Percentiles rank a stretch among this genome's conserved stretches.
Evolutionary conservation across 2,113 vertebrate species (phyloP).

Genomic region (Aptenodytes forsteri): DNA sequence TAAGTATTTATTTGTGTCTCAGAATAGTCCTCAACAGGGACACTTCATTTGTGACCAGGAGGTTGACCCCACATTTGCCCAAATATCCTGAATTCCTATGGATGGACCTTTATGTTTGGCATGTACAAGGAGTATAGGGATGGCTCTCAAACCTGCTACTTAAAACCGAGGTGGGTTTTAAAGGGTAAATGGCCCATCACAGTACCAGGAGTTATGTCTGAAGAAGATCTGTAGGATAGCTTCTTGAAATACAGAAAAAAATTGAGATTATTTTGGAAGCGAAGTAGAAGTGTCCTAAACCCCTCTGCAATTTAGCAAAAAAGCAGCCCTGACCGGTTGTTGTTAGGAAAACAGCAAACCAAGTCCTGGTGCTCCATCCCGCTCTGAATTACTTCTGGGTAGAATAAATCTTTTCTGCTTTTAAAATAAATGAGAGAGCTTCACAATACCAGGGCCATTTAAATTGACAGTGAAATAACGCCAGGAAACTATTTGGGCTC

Average conservation of each 20-base stretch:
- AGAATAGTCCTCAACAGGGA: not conserved
- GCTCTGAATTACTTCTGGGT: not conserved
- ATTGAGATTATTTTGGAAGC: not conserved
- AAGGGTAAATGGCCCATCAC: not conserved
- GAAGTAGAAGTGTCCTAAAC: not conserved
- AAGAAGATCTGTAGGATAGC: not conserved
- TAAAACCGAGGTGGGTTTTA: not conserved
- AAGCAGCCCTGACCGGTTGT: not conserved
- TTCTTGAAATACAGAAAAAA: not conserved
- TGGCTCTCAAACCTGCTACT: not conserved
- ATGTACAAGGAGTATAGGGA: not conserved
- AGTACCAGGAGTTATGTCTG: not conserved
- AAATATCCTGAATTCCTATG: not conserved
- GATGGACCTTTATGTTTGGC: not conserved
- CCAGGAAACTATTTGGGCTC: not conserved
- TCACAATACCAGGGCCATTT: not conserved
- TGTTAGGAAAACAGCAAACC: not conserved
- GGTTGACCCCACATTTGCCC: not conserved
- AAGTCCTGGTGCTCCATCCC: not conserved
- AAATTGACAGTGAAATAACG: not conserved
- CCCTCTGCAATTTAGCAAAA: not conserved
- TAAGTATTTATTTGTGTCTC: not conserved
- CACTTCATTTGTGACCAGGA: not conserved
- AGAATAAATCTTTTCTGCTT: conserved; percentile 16
- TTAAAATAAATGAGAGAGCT: conserved; percentile 26